Base-by-base conservation (phyloP, 2,797 vertebrate species). In the Halcyon smyrnensis region DNA sequence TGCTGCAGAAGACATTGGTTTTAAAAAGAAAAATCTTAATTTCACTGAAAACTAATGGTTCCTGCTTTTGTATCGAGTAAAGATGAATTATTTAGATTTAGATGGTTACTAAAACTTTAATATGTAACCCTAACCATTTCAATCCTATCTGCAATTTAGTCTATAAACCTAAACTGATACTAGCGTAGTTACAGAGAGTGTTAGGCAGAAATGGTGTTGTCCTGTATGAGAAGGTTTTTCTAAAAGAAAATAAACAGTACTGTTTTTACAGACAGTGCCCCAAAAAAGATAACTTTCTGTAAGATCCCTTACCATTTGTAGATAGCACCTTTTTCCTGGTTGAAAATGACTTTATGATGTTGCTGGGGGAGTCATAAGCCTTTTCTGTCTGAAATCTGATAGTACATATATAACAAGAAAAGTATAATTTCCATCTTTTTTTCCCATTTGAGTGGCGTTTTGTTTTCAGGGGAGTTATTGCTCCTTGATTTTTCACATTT, bases 51-150 rank as follows among this genome's bases (percentile, higher is more conserved):
- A 84, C 64, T 75, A 85, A 37, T 62, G 57, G 16, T 76, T 82
- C 43, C 36, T 82, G 54, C 46, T 91, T 95, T 95, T 87, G 36
- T 83, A 34, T 45, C 69, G 41, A 57, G 36, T 45, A 50, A 87
- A 80, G 46, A 63, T 64, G 25, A 92, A 60, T 84, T 92, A 65
- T 62, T 84, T 92, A 65, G 41, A 51, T 81, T 79, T 87, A 78
- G 17, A 43, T 0, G 4, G 34, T 62, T 24, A 28, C 9, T 76
- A 63, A 79, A 94, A 70, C 7, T 63, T 76, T 21, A 90, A 53
- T 59, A 11, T 78, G 46, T 34, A 87, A 50, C 67, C 46, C 23
- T 83, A n/a, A 34, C 15, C 32, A 23, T 68, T 80, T 88, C 20
- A 81, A 24, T 92, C 8, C 36, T 23, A 11, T 21, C 4, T 43